Conservation (phyloP, 1,140 invertebrate genomes). For the Marisa cornuarietis region DNA sequence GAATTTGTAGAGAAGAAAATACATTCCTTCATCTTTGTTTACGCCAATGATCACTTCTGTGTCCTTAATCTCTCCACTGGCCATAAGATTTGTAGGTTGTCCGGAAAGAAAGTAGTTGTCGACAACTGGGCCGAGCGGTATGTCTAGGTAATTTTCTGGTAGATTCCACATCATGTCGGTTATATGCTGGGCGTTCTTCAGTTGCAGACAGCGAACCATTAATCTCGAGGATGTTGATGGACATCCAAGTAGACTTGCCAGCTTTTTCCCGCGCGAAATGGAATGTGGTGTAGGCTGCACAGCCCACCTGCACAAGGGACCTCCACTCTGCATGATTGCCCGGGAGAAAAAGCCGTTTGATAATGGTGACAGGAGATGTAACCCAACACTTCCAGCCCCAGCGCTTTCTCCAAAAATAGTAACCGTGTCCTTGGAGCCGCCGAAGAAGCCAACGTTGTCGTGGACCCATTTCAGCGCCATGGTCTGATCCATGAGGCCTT, state of each 20-base stretch:
- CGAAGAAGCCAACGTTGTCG: conserved; percentile 77
- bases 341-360: conserved; percentile 86
- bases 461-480: conserved; percentile 79
- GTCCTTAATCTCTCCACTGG: conserved; percentile 87
- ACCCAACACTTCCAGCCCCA: conserved; percentile 79
- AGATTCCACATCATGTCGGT: conserved; percentile 83
- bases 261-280: conserved; percentile 71
- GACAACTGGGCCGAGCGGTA: conserved; percentile 90
- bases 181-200: conserved; percentile 76
- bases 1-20: conserved; percentile 46
- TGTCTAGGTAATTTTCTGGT: conserved; percentile 55
- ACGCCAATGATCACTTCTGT: conserved; percentile 89
- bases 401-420: conserved; percentile 78
- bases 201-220: conserved; percentile 80
- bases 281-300: conserved; percentile 84
- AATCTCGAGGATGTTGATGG: conserved; percentile 69
- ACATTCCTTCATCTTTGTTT: conserved; percentile 83
- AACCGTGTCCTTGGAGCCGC: conserved; percentile 75
- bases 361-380: conserved; percentile 89
- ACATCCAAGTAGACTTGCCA: conserved; percentile 35
- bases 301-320: conserved; percentile 84
- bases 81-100: conserved; percentile 78
- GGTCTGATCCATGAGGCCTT: conserved; percentile 71
- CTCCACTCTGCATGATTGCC: conserved; percentile 71
- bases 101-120: conserved; percentile 91